phyloP scores from a whole-genome alignment of 1,140 invertebrate species.

The Zaprionus nigranus region DNA sequence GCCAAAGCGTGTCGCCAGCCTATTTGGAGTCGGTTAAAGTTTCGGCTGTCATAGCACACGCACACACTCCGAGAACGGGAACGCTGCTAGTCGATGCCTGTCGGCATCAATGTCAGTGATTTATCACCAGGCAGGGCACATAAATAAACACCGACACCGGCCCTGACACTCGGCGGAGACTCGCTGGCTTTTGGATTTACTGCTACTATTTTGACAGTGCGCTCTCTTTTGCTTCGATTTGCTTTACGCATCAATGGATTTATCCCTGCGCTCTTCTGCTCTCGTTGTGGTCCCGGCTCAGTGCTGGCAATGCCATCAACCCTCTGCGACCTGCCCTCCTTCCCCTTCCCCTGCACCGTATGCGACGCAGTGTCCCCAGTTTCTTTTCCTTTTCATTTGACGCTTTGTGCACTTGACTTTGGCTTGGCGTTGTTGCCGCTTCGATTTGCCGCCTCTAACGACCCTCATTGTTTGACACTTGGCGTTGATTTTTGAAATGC shows the following conservation, averaged over 20 bases:
- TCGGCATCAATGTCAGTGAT: constrained; percentile 80
- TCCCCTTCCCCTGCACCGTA: neutral
- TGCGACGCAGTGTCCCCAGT: neutral
- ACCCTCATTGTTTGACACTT: constrained; percentile 82
- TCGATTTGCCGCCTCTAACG: constrained; percentile 79
- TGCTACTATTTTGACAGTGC: constrained; percentile 68
- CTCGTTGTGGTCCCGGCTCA: no score
- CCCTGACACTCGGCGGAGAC: constrained; percentile 49
- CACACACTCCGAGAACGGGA: constrained; percentile 1
- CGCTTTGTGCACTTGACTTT: constrained; percentile 81
- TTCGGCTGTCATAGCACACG: constrained; percentile 37
- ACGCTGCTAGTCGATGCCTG: constrained; percentile 36
- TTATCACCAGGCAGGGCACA: constrained; percentile 77
- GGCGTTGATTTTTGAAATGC: constrained; percentile 68
- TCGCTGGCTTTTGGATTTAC: constrained; percentile 43
- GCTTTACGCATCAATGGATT: constrained; percentile 78
- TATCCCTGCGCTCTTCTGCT: constrained; percentile 43
- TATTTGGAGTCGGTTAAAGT: constrained; percentile 66
- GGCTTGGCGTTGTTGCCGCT: constrained; percentile 57
- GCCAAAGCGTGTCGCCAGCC: constrained; percentile 57
- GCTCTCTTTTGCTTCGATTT: constrained; percentile 59
- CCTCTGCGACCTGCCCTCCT: neutral
- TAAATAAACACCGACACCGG: constrained; percentile 79
- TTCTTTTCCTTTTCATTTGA: constrained; percentile 78
- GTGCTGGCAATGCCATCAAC: neutral